phyloP scores from a whole-genome alignment of 2,113 vertebrate genomes.

The Trematomus loennbergii region DNA sequence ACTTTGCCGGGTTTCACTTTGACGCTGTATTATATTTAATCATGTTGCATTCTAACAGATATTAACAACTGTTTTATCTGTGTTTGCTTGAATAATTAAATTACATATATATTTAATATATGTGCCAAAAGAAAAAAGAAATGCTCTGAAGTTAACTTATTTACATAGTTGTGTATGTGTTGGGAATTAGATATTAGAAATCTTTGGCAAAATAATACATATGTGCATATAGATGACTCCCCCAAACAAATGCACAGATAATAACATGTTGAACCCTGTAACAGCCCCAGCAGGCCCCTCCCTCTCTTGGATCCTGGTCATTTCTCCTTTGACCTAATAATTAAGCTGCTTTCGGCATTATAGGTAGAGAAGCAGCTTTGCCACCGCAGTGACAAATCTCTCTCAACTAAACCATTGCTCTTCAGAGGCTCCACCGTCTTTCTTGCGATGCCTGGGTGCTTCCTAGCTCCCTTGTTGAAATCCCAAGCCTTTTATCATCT shows the following conservation, averaged over 20 bases:
- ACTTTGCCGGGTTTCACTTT: background rate
- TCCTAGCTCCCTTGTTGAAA: slow-evolving; percentile 17
- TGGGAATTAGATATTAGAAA: background rate
- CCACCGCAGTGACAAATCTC: slow-evolving; percentile 56
- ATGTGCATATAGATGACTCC: background rate
- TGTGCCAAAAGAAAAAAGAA: background rate
- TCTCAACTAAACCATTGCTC: slow-evolving; percentile 29
- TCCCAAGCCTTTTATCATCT: slow-evolving; percentile 25
- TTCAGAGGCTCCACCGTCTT: slow-evolving; percentile 12
- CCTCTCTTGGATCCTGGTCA: slow-evolving; percentile 2
- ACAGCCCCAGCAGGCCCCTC: slow-evolving; percentile 16
- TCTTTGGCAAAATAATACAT: slow-evolving; percentile 21
- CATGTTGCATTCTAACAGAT: background rate
- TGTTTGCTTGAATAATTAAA: background rate
- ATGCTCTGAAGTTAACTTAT: background rate
- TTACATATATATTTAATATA: background rate
- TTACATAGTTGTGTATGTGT: background rate
- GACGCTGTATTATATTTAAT: background rate
- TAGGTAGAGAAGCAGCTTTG: slow-evolving; percentile 66
- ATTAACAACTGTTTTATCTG: background rate
- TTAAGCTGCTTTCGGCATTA: slow-evolving; percentile 72
- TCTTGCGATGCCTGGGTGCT: slow-evolving; percentile 4
- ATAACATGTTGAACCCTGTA: slow-evolving; percentile 43
- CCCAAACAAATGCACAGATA: slow-evolving; percentile 40
- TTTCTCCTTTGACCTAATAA: slow-evolving; percentile 76